These are phyloP conservation scores for Mus spicilegus DNA, from an alignment of 2,113 vertebrate species.

Conservation along the genomic window DNA sequence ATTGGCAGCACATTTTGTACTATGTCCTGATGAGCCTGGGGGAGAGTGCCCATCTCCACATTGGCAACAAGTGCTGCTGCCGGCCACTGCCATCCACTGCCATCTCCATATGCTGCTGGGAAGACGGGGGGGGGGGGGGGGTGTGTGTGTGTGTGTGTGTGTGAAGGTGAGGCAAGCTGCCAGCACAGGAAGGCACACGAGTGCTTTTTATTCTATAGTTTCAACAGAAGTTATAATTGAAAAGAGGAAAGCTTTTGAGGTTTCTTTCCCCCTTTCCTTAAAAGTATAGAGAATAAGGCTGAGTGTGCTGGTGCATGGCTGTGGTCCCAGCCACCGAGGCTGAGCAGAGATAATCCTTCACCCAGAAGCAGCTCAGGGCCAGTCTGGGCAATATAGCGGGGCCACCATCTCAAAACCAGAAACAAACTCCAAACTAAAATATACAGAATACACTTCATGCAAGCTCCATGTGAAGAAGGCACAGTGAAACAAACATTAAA, in stretches of 20 bases:
- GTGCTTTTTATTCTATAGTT: slow-evolving; percentile 54
- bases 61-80: neutral
- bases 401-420: neutral
- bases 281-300: neutral
- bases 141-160: too few species aligned
- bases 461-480: neutral
- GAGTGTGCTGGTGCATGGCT: neutral
- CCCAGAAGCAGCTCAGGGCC: neutral
- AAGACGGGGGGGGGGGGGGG: neutral
- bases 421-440: neutral
- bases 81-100: neutral
- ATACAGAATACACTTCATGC: slow-evolving; percentile 35
- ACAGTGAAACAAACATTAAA: slow-evolving; percentile 38
- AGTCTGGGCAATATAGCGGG: neutral
- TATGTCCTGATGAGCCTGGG: neutral
- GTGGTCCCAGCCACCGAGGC: neutral
- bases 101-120: slow-evolving; percentile 38
- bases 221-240: slow-evolving; percentile 57
- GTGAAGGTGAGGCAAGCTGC: slow-evolving; percentile 31
- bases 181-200: slow-evolving; percentile 67
- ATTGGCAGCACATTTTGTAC: neutral
- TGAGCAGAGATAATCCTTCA: neutral
- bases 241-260: neutral
- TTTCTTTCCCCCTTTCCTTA: slow-evolving; percentile 18
- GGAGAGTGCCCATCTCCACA: neutral